Percentiles rank a stretch among this genome's conserved stretches.
Conservation (phyloP, 2,113 vertebrate species). For the Spermophilus dauricus region DNA sequence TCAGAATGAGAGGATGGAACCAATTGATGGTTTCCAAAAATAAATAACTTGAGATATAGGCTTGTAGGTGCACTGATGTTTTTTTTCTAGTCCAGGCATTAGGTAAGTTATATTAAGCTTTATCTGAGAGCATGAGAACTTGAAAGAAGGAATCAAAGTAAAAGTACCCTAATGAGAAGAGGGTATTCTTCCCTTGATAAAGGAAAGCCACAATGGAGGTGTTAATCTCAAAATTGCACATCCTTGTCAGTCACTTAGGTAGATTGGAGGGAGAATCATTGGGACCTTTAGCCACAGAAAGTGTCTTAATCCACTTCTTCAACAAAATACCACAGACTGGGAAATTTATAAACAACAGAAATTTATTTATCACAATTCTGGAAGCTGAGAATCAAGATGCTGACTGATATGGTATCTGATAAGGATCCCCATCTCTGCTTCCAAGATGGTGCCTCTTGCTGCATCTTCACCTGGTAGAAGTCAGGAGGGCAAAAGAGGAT, state of each 20-base stretch:
- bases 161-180: background rate
- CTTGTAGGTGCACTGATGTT: background rate
- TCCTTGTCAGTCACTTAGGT: background rate
- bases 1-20: background rate
- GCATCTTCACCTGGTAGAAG: background rate
- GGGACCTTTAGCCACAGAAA: background rate
- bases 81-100: background rate
- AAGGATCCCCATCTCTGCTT: background rate
- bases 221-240: background rate
- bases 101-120: background rate
- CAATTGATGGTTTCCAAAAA: background rate
- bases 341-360: background rate
- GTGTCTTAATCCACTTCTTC: background rate
- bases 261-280: background rate
- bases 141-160: conserved; percentile 2
- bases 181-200: background rate
- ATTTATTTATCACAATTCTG: background rate
- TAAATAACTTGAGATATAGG: background rate
- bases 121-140: background rate
- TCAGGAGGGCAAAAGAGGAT: background rate
- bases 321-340: background rate
- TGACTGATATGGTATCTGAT: too few relatives aligned
- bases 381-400: background rate
- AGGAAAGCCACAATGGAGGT: background rate
- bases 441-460: background rate